Conservation (phyloP, 2,797 vertebrate species). For the Premnoplex brunnescens region DNA sequence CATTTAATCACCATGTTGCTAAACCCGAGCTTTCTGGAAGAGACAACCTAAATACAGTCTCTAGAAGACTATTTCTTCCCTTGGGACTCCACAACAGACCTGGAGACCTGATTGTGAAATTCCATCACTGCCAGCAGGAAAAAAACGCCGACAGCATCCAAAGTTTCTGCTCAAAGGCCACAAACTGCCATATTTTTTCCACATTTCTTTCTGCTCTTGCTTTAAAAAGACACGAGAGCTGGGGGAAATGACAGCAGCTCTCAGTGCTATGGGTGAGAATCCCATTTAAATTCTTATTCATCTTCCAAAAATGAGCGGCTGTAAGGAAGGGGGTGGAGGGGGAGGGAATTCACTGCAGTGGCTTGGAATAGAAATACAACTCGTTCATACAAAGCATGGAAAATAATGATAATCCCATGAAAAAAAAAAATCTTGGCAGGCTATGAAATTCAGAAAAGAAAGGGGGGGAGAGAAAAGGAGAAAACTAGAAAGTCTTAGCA, state of each 20-base stretch:
- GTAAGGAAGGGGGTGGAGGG: background rate
- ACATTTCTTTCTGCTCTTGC: background rate
- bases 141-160: background rate
- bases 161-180: background rate
- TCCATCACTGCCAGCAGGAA: background rate
- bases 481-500: background rate
- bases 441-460: background rate
- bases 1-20: background rate
- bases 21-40: background rate
- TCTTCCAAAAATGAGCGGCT: background rate
- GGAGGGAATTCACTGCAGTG: background rate
- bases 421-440: slow-evolving; percentile 16
- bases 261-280: background rate
- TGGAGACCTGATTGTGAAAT: background rate
- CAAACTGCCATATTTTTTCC: background rate
- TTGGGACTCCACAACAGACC: background rate
- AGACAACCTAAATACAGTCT: background rate
- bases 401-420: slow-evolving; percentile 25
- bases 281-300: slow-evolving; percentile 33
- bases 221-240: background rate
- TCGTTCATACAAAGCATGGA: slow-evolving; percentile 2
- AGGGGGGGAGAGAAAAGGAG: background rate
- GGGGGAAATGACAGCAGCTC: background rate
- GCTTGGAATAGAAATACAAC: background rate
- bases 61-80: background rate